Evolutionary conservation across 2,797 vertebrate genomes (phyloP).

Genomic region (Anguilla megastoma): DNA sequence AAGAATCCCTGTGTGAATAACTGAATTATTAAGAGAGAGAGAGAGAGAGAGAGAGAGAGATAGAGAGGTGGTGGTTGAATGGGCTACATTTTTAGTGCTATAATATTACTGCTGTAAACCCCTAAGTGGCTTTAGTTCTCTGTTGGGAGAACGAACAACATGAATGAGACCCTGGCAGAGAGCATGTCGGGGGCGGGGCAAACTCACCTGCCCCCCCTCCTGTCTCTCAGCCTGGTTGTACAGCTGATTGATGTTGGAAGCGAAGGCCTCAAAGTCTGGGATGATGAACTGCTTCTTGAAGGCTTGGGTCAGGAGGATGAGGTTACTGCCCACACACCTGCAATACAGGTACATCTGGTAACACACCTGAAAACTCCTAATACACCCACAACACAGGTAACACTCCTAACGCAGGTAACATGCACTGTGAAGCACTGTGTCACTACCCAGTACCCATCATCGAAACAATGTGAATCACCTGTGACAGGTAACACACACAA

Average conservation of each 20-base stretch:
- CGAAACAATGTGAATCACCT: no score
- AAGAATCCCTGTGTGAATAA: neutral
- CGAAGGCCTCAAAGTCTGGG: conserved; percentile 84
- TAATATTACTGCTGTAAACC: neutral
- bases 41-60: neutral
- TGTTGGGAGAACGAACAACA: neutral
- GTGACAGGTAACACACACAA: no score
- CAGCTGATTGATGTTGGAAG: conserved; percentile 76
- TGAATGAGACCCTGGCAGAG: neutral
- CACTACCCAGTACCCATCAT: no score
- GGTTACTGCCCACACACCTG: conserved; percentile 84
- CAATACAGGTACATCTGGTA: neutral
- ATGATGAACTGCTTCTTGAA: conserved; percentile 88
- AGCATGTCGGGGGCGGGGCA: neutral
- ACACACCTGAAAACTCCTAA: neutral
- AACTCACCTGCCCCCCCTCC: conserved; percentile 70
- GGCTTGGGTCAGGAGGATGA: conserved; percentile 84
- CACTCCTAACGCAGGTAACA: neutral
- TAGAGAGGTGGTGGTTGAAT: neutral
- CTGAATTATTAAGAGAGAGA: neutral
- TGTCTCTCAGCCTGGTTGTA: conserved; percentile 70
- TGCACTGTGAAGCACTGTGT: neutral
- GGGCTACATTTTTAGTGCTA: neutral
- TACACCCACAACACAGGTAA: no score
- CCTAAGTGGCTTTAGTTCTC: neutral